Percentiles rank a stretch among this genome's conserved stretches.
Conservation (phyloP, 2,113 vertebrate genomes). For the Talpa occidentalis region DNA sequence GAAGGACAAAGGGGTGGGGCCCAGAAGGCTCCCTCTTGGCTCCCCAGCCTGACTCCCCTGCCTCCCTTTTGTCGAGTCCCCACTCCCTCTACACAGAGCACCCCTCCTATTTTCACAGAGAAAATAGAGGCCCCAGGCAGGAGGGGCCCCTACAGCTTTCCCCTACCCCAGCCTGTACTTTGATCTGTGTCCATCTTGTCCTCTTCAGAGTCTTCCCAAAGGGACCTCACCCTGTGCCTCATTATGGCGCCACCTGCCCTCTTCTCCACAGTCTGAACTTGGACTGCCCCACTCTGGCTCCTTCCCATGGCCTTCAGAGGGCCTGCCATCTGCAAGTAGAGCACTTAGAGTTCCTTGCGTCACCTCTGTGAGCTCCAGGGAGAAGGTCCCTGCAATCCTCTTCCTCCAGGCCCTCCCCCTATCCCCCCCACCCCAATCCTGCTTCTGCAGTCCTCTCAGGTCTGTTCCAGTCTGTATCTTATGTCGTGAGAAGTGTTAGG, state of each 20-base stretch:
- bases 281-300: not conserved
- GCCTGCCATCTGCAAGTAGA: not conserved
- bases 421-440: not conserved
- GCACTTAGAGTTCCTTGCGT: not conserved
- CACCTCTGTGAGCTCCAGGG: not conserved
- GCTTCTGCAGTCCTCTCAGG: not conserved
- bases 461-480: not conserved
- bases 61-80: not conserved
- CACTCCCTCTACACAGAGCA: not conserved
- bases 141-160: not conserved
- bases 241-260: not conserved
- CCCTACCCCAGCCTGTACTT: not conserved
- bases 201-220: not conserved
- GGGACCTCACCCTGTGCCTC: not conserved
- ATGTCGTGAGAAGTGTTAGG: no score
- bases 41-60: not conserved
- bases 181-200: not conserved
- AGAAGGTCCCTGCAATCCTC: fast-evolving
- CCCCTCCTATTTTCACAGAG: not conserved
- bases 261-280: not conserved
- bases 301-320: not conserved
- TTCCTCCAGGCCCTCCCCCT: not conserved
- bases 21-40: not conserved
- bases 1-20: not conserved
- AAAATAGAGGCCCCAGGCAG: not conserved